These are phyloP conservation scores for Trichogramma pretiosum DNA, from an alignment of 1,140 invertebrate species.

Conservation along the genomic window DNA sequence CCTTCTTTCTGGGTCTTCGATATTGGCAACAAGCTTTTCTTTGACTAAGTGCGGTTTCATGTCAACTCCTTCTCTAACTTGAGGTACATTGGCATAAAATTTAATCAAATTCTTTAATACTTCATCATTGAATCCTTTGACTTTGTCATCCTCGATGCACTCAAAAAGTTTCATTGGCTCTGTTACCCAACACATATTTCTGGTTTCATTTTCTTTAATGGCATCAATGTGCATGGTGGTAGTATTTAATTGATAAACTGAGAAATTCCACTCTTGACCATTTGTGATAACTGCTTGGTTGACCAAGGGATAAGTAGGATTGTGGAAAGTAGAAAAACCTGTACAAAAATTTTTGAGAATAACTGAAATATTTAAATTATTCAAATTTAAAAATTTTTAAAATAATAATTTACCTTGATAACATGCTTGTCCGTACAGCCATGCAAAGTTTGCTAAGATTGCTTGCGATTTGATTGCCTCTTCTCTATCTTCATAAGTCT, in stretches of 20 bases:
- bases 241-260: constrained; percentile 83
- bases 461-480: constrained; percentile 63
- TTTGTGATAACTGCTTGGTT: constrained; percentile 79
- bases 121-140: constrained; percentile 73
- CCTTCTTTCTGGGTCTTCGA: constrained; percentile 55
- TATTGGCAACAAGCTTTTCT: constrained; percentile 55
- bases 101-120: constrained; percentile 65
- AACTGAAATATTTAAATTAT: constrained; percentile 38
- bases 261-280: constrained; percentile 75
- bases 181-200: constrained; percentile 77
- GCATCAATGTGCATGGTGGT: constrained; percentile 54
- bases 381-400: constrained; percentile 2
- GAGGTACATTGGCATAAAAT: constrained; percentile 65
- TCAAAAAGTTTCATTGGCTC: constrained; percentile 66
- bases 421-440: constrained; percentile 70
- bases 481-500: constrained; percentile 44
- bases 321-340: constrained; percentile 80
- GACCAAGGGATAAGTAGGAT: constrained; percentile 78
- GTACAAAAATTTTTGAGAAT: constrained; percentile 55
- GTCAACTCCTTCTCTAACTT: constrained; percentile 50
- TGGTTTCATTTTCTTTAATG: constrained; percentile 54
- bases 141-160: constrained; percentile 57
- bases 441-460: constrained; percentile 67
- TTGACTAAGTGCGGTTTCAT: constrained; percentile 65
- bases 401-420: constrained; percentile 56